phyloP scores from a whole-genome alignment of 2,797 vertebrate species.

The Schizopygopsis pylzovi region DNA sequence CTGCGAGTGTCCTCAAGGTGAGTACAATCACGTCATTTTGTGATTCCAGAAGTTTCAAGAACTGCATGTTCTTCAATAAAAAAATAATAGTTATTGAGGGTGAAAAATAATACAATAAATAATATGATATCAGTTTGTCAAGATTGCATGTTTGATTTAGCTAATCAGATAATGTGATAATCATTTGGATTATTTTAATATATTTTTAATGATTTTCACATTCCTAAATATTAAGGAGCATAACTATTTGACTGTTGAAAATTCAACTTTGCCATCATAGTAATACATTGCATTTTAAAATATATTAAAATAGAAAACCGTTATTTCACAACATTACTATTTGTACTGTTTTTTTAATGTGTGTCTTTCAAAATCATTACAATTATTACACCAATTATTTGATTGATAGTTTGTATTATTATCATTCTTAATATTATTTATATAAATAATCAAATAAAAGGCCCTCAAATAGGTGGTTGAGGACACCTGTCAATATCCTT shows the following conservation, averaged over 20 bases:
- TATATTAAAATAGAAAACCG: background rate
- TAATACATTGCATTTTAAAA: background rate
- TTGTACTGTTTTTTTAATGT: background rate
- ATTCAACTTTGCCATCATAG: background rate
- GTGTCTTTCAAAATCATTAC: background rate
- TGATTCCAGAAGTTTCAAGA: background rate
- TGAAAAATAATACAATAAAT: background rate
- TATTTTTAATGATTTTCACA: background rate
- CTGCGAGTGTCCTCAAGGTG: constrained; percentile 91
- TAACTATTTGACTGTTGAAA: background rate
- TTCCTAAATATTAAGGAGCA: background rate
- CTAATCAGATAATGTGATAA: background rate
- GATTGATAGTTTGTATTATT: background rate
- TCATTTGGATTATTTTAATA: background rate
- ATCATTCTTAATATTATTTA: background rate
- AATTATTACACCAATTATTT: background rate
- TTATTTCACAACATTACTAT: background rate
- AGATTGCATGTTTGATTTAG: no score
- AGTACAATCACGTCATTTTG: constrained; percentile 57
- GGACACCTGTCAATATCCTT: background rate
- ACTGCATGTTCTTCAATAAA: background rate
- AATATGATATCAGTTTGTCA: background rate
- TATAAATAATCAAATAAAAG: background rate
- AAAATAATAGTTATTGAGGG: background rate
- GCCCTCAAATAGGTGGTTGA: background rate